These are phyloP conservation scores for Trimorus sp. DNA, from an alignment of 2,888 invertebrate species.

Conservation along the genomic window DNA sequence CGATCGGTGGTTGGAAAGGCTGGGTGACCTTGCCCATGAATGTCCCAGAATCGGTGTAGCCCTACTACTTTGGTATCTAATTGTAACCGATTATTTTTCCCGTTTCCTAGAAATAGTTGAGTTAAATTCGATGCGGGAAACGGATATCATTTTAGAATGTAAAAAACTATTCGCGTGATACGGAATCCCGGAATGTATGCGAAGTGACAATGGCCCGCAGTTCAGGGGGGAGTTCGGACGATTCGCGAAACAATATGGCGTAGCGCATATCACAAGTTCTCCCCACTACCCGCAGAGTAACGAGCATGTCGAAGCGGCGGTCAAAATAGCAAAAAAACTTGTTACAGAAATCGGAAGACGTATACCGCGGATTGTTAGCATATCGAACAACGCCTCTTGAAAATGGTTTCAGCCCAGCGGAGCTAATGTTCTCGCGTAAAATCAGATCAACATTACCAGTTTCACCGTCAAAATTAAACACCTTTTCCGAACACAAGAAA, in stretches of 20 bases:
- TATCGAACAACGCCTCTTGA: conserved; percentile 33
- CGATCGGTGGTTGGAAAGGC: too few species aligned
- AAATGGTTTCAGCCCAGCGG: conserved; percentile 29
- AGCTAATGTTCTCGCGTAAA: conserved; percentile 30
- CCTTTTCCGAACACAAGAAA: conserved; percentile 2
- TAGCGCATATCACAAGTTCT: neutral
- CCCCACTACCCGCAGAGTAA: neutral
- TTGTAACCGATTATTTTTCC: conserved; percentile 24
- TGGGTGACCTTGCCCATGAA: too few species aligned
- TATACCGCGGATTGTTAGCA: conserved; percentile 16
- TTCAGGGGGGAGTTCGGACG: neutral
- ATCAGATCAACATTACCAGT: conserved; percentile 8
- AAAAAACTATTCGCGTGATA: conserved; percentile 1
- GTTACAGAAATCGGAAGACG: conserved; percentile 9
- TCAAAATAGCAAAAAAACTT: conserved; percentile 48
- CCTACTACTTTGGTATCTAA: conserved; percentile 63
- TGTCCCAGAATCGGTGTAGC: too few species aligned
- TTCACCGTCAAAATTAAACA: conserved; percentile 15
- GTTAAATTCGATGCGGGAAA: neutral
- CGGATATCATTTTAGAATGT: neutral
- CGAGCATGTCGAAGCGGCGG: conserved; percentile 52
- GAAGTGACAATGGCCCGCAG: neutral
- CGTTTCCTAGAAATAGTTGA: neutral
- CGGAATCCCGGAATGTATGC: neutral
- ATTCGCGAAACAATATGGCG: conserved; percentile 1